Conservation (phyloP, 1,140 invertebrate species). For the Lordiphosa collinella region DNA sequence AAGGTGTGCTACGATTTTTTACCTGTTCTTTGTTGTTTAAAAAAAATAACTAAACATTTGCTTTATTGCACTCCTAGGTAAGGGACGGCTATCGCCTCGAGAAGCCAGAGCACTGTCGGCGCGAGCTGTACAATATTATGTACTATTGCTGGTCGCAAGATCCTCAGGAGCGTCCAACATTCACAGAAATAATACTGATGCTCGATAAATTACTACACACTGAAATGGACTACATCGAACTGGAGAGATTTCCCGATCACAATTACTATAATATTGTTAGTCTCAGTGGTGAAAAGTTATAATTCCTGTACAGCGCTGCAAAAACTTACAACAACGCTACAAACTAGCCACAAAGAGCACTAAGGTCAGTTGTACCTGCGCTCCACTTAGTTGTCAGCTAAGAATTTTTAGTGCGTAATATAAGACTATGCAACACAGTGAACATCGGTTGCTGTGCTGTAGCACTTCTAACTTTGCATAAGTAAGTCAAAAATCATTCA, state of each 20-base stretch:
- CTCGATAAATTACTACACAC: slow-evolving; percentile 90
- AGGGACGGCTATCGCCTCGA: slow-evolving; percentile 91
- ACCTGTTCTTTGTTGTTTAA: too few species aligned
- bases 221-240: slow-evolving; percentile 95
- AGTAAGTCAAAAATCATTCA: too few species aligned
- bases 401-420: too few species aligned
- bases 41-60: too few species aligned
- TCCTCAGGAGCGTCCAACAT: slow-evolving; percentile 87
- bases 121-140: slow-evolving; percentile 96
- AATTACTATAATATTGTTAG: slow-evolving; percentile 95
- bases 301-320: slow-evolving; percentile 42
- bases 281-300: slow-evolving; percentile 91
- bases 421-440: too few species aligned
- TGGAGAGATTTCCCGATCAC: slow-evolving; percentile 95
- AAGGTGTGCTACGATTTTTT: slow-evolving; percentile 81
- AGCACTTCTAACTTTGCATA: too few species aligned
- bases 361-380: too few species aligned
- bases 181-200: slow-evolving; percentile 87
- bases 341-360: too few species aligned
- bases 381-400: too few species aligned
- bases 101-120: slow-evolving; percentile 92
- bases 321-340: slow-evolving; percentile 32
- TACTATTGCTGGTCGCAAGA: slow-evolving; percentile 95
- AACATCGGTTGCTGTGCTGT: too few species aligned
- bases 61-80: slow-evolving; percentile 81